Percentiles rank a stretch among this genome's conserved stretches.
These are phyloP conservation scores for Dreissena rostriformis DNA, from an alignment of 1,140 invertebrate species.

Conservation along the genomic window DNA sequence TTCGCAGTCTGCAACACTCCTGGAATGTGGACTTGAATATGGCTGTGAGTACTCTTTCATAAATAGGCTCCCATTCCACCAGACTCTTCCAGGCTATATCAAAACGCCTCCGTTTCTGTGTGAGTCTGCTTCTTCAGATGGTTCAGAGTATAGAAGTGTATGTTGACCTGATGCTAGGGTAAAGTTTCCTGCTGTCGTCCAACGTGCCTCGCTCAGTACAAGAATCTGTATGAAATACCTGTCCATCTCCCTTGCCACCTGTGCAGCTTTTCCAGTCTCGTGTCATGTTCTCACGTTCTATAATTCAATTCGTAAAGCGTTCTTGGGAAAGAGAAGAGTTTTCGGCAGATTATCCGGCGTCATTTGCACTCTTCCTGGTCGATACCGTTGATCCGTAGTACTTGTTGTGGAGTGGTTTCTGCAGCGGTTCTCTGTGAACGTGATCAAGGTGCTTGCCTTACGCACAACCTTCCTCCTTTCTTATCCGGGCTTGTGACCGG, in stretches of 20 bases:
- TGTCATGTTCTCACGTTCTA: constrained; percentile 25
- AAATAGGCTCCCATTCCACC: too few species aligned
- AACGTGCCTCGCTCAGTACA: constrained; percentile 20
- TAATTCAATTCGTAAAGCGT: constrained; percentile 13
- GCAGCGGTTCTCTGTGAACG: constrained; percentile 22
- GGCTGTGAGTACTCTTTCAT: too few species aligned
- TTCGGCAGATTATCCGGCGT: constrained; percentile 17
- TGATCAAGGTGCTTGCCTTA: constrained; percentile 25
- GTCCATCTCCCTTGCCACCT: constrained; percentile 21
- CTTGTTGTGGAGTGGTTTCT: constrained; percentile 30
- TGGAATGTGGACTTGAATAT: too few species aligned
- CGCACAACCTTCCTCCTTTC: constrained; percentile 33
- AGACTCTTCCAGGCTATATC: too few species aligned
- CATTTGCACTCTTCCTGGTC: constrained; percentile 32
- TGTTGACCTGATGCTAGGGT: too few species aligned
- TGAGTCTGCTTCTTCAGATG: too few species aligned
- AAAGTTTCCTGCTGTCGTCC: constrained; percentile 11
- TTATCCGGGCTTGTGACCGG: too few species aligned
- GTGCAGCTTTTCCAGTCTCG: constrained; percentile 8
- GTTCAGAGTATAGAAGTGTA: too few species aligned
- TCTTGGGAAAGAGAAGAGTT: constrained; percentile 32
- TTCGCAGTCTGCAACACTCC: too few species aligned
- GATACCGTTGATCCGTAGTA: constrained; percentile 18
- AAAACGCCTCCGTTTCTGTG: too few species aligned
- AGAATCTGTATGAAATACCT: constrained; percentile 14